Base-by-base conservation (phyloP, 2,113 vertebrate species). In the Steatornis caripensis region DNA sequence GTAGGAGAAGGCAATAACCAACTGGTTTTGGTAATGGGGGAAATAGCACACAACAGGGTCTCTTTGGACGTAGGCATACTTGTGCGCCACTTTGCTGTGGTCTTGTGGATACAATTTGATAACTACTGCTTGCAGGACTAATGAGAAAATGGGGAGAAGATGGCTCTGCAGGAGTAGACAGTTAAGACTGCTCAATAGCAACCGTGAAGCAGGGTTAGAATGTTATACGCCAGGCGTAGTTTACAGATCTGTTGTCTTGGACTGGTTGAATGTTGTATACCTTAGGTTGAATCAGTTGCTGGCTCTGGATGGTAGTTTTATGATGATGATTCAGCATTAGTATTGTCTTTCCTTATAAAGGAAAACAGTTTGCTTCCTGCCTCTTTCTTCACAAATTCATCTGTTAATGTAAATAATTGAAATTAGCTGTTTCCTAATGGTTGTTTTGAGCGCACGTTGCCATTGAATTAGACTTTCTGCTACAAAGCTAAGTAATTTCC, bases 391-490 rank as follows among this genome's bases (percentile, higher is more conserved):
- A 87, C 81, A 93, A 94, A 82, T 81, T 87, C 65, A 87, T 65
- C 53, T 87, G 49, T 92, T 89, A 60, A 6, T 91, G 48, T 91
- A 80, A 89, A 39, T 95, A 5, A 69, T 53, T 84, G 53, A 86
- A 89, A 92, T 97, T 95, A 93, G 45, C 57, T 30, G 45, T 71
- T 93, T 82, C 37, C 60, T 91, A 87, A 79, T 86, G 41, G 34
- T 39, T 95, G 76, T 93, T 94, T 82, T 96, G 84, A 76, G 74
- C 77, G 58, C 57, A 49, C 15, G 17, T 29, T 70, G 45, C 48
- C 45, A 46, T 60, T 85, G 61, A 91, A 76, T 93, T 72, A 76
- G 70, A 82, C 81, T 87, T 89, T 84, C 37, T 79, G 62, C 37
- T 88, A 62, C 41, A 77, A 84, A 84, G 12, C 18, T 53, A 79